Conservation (phyloP, 2,113 vertebrate species). For the Zosterops pallidus region DNA sequence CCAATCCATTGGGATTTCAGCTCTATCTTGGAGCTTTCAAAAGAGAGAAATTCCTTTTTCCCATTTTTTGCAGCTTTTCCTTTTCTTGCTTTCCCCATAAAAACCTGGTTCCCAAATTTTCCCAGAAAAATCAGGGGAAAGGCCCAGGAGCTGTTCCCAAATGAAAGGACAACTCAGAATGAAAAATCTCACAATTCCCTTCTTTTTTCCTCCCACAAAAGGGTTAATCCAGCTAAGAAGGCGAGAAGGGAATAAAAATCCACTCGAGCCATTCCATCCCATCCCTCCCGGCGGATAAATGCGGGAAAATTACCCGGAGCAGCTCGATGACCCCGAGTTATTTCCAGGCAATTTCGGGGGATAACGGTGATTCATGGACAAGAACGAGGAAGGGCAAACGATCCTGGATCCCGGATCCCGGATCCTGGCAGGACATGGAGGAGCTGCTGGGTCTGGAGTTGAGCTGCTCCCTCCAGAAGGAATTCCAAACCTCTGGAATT, state of each 20-base stretch:
- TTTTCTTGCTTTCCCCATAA: not conserved
- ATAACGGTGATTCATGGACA: not conserved
- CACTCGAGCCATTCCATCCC: not conserved
- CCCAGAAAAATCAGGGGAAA: accelerated
- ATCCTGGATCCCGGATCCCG: not conserved
- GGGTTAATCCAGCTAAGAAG: not conserved
- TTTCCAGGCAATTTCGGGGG: not conserved
- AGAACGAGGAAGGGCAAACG: not conserved
- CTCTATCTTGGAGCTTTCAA: not conserved
- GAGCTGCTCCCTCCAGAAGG: accelerated
- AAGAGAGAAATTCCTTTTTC: not conserved
- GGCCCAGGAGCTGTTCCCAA: not conserved
- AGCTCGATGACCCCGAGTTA: not conserved
- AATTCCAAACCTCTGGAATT: not conserved
- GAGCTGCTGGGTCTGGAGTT: accelerated
- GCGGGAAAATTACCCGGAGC: not conserved
- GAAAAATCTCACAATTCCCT: not conserved
- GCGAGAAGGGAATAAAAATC: not conserved
- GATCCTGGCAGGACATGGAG: accelerated
- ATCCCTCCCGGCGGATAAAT: not conserved
- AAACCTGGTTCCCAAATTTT: not conserved
- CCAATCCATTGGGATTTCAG: accelerated
- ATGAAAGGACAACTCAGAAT: accelerated
- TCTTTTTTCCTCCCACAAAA: not conserved
- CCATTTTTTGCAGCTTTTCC: not conserved